Base-by-base conservation (phyloP, 2,797 vertebrate genomes). In the Myotis planiceps region DNA sequence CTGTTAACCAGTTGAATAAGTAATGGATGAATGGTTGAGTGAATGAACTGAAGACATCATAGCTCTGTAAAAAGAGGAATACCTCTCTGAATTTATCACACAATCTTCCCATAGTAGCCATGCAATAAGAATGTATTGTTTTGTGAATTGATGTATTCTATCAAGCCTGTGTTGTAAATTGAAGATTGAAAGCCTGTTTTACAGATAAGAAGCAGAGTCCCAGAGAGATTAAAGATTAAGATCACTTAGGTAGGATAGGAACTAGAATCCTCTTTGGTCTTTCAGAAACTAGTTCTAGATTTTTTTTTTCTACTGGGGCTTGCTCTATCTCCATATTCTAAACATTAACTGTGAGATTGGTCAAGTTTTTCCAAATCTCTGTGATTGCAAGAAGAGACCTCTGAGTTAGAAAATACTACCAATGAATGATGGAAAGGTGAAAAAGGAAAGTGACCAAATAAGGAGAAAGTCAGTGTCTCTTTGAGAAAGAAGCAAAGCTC, bases 331-430 rank as follows among this genome's bases (percentile, higher is more conserved):
- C 60, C 25, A 29, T 80, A 79, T 72, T 71, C 87, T 95, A 88
- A 94, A 86, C 37, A 53, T 83, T 63, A 83, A 47, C 23, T 75
- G 66, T 14, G 19, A 25, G 14, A 69, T 25, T 29, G 1, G 23
- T 90, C 85, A 94, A 92, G 42, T 63, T 71, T 96, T 95, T 85
- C 88, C 47, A 90, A 66, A 81, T 82, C 27, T 88, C 32, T 78
- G 8, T 63, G n/a, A 37, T 65, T 86, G 47, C 14, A 92, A 45
- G 19, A 76, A 94, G 21, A 58, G 47, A 76, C 19, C 12, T 51
- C 72, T 78, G 34, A 90, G 47, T 75, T 63, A 95, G 53, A 92
- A 91, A 34, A 85, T 82, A 66, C 5, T 66, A 74, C 19, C 42
- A 89, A 58, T 47, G 39, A 93, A 75, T 53, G 72, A 83, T 66